Percentiles rank a stretch among this genome's conserved stretches.
Evolutionary conservation across 2,797 vertebrate genomes (phyloP).

Genomic region (Halcyon leucocephala): DNA sequence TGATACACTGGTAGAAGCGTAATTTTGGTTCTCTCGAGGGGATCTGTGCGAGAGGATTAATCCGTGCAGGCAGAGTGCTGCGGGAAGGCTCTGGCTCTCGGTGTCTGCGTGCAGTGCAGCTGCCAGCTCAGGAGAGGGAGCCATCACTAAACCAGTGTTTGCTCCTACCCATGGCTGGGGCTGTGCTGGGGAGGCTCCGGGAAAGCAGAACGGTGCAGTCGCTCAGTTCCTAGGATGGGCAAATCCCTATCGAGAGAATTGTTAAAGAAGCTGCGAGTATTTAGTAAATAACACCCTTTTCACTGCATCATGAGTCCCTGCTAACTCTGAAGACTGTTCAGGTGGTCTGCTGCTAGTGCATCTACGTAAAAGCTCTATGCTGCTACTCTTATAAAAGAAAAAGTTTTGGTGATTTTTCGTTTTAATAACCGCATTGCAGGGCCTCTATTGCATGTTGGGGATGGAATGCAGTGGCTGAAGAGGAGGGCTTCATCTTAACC

Average conservation of each 20-base stretch:
- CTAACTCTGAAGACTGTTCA: neutral
- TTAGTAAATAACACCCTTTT: neutral
- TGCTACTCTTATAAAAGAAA: neutral
- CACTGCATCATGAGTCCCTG: neutral
- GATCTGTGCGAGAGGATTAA: neutral
- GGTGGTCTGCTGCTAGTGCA: neutral
- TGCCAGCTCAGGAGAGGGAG: slow-evolving; percentile 23
- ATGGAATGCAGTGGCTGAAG: neutral
- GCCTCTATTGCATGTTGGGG: neutral
- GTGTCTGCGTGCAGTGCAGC: neutral
- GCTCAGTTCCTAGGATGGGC: neutral
- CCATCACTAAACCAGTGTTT: neutral
- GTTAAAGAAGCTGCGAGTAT: neutral
- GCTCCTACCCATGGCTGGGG: neutral
- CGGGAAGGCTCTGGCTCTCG: neutral
- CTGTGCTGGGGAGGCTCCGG: neutral
- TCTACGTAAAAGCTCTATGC: neutral
- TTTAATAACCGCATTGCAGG: neutral
- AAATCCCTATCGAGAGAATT: rapidly evolving
- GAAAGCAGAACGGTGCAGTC: neutral
- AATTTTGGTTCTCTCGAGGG: neutral
- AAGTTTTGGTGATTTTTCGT: neutral
- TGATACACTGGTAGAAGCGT: neutral
- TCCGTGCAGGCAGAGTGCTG: neutral
- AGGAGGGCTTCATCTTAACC: neutral